A percentile compares a stretch with the other conserved stretches of the same genome.
phyloP scores from a whole-genome alignment of 2,113 vertebrate species.

The Crotophaga sulcirostris region DNA sequence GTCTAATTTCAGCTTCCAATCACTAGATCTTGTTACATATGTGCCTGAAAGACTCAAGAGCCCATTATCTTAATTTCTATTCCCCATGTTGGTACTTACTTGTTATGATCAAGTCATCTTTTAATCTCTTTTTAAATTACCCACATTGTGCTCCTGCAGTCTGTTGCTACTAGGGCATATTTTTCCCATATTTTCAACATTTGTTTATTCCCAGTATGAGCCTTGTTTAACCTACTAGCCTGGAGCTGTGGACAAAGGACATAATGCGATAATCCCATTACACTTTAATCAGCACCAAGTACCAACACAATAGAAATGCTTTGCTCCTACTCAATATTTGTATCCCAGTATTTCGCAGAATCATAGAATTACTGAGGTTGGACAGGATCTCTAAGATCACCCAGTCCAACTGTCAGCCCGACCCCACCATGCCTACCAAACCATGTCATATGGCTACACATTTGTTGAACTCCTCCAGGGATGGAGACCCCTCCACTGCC shows the following conservation, averaged over 20 bases:
- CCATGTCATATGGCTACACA: too few relatives aligned
- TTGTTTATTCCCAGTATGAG: background rate
- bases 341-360: background rate
- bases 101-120: background rate
- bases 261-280: rapidly evolving
- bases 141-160: background rate
- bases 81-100: background rate
- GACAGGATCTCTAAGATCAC: too few relatives aligned
- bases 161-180: background rate
- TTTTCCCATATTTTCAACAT: background rate
- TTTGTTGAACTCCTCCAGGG: too few relatives aligned
- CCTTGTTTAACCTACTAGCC: background rate
- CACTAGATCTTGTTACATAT: background rate
- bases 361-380: too few relatives aligned
- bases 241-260: background rate
- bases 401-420: too few relatives aligned
- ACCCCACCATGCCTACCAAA: too few relatives aligned
- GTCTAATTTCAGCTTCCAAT: background rate
- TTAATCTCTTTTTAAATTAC: background rate
- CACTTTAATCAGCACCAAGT: background rate
- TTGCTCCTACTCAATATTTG: background rate
- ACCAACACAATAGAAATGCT: background rate
- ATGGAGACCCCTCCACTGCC: too few relatives aligned
- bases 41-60: background rate
- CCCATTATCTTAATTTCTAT: background rate